These are phyloP conservation scores for Cecropterus lyciades DNA, from an alignment of 1,140 invertebrate species.

Conservation along the genomic window DNA sequence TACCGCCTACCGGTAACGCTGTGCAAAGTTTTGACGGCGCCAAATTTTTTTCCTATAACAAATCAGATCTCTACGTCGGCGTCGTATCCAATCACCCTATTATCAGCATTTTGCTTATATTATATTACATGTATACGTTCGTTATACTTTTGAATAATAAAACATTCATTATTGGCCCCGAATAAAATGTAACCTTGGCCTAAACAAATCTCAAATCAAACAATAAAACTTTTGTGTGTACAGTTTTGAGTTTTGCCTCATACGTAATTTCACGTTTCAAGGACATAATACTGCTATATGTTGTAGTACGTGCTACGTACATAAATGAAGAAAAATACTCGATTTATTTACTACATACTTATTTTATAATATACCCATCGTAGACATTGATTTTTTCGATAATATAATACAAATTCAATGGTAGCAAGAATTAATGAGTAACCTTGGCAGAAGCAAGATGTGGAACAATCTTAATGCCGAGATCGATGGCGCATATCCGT, in stretches of 20 bases:
- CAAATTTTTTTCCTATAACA: conserved; percentile 36
- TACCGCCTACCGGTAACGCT: conserved; percentile 38
- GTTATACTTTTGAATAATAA: background rate
- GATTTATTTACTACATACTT: no score
- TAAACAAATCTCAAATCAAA: background rate
- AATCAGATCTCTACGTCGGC: conserved; percentile 3
- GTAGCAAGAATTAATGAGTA: background rate
- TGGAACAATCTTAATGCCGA: conserved; percentile 53
- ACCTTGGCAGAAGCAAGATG: conserved; percentile 60
- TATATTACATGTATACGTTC: no score
- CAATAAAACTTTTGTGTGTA: no score
- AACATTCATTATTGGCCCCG: background rate
- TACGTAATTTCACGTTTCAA: background rate
- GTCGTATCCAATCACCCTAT: background rate
- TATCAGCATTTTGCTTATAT: no score
- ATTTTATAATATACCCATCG: no score
- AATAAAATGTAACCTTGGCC: background rate
- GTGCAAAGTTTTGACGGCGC: conserved; percentile 44
- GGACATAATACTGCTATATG: background rate
- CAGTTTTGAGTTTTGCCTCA: no score
- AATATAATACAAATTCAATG: no score
- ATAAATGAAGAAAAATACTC: background rate
- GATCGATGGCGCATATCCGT: conserved; percentile 53
- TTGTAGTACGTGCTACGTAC: no score
- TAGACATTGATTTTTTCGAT: no score